Conservation (phyloP, 2,113 vertebrate species). For the Eublepharis macularius region DNA sequence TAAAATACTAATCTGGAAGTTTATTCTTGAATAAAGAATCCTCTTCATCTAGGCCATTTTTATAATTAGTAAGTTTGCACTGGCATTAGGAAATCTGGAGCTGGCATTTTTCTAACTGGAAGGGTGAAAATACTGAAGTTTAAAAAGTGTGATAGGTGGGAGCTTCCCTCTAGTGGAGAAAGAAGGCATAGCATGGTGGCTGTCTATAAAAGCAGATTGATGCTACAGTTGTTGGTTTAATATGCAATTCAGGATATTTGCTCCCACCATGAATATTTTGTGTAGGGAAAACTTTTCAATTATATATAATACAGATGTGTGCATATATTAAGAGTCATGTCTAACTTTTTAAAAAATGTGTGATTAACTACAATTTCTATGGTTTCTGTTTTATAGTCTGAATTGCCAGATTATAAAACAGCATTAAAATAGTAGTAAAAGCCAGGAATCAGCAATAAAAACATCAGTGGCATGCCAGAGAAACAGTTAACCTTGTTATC, state of each 20-base stretch:
- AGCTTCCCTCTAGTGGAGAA: slow-evolving; percentile 75
- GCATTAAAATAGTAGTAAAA: too few relatives aligned
- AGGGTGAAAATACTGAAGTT: not conserved
- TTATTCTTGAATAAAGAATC: not conserved
- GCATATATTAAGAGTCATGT: not conserved
- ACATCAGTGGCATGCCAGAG: too few relatives aligned
- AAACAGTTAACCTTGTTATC: too few relatives aligned
- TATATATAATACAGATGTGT: not conserved
- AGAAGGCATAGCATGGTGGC: slow-evolving; percentile 11
- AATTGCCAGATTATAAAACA: too few relatives aligned
- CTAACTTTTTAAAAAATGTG: too few relatives aligned
- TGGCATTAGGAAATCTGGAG: not conserved
- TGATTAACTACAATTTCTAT: too few relatives aligned
- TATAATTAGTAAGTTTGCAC: not conserved
- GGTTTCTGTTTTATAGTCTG: too few relatives aligned
- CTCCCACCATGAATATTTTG: not conserved
- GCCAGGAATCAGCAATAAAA: too few relatives aligned
- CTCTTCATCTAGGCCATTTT: not conserved
- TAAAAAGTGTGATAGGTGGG: slow-evolving; percentile 32
- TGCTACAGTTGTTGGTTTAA: not conserved
- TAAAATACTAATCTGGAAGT: not conserved
- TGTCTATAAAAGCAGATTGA: fast-evolving
- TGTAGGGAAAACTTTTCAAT: not conserved
- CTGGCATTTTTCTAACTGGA: not conserved
- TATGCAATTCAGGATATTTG: not conserved